Conservation (phyloP, 2,888 invertebrate species). For the Deilephila elpenor region DNA sequence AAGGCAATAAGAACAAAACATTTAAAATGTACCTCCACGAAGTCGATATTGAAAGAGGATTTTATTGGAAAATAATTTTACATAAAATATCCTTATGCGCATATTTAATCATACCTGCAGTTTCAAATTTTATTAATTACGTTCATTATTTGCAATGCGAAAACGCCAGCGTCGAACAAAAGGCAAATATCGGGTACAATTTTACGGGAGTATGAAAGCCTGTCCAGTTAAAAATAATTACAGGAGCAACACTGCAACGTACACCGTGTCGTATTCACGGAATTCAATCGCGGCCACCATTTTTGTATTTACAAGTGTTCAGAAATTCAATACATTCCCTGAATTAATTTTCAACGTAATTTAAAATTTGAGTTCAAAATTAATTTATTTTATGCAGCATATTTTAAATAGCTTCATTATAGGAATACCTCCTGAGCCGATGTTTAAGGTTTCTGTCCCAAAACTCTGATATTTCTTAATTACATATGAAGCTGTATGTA, state of each 20-base stretch:
- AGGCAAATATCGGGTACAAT: neutral
- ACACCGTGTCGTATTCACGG: neutral
- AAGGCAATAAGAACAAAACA: no score
- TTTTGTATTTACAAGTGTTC: neutral
- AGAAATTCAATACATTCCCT: neutral
- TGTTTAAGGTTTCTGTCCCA: no score
- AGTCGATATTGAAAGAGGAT: no score
- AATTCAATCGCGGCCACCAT: neutral
- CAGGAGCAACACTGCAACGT: neutral
- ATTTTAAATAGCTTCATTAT: no score
- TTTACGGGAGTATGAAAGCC: neutral
- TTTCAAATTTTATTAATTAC: neutral
- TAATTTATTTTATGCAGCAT: no score
- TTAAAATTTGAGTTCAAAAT: neutral
- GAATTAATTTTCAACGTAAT: neutral
- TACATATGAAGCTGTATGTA: no score
- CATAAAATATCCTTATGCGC: no score
- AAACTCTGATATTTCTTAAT: no score
- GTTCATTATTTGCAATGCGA: neutral
- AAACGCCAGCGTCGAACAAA: neutral
- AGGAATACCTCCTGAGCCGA: no score
- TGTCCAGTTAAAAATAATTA: constrained; percentile 10
- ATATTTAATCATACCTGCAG: neutral
- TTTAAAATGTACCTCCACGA: no score
- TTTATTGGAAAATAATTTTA: neutral